A percentile compares a stretch with the other conserved stretches of the same genome.
phyloP scores from a whole-genome alignment of 2,888 invertebrate species.

The Ecliptopera silaceata region DNA sequence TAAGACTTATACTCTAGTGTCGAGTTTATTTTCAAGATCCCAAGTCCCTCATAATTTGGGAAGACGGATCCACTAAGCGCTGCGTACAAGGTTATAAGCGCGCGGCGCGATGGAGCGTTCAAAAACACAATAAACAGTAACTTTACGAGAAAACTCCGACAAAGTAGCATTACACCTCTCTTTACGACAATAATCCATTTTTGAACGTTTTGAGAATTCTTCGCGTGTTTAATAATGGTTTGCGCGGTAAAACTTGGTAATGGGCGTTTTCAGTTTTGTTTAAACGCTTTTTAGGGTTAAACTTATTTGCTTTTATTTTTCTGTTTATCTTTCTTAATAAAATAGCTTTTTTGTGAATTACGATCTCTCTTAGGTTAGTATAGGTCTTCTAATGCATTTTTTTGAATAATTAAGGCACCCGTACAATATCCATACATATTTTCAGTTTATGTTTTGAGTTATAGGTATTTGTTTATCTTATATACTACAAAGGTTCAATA shows the following conservation, averaged over 20 bases:
- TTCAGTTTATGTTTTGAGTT: too few relatives aligned
- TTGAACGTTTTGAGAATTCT: conserved; percentile 62
- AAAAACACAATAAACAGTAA: conserved; percentile 67
- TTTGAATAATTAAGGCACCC: too few relatives aligned
- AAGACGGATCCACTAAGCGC: conserved; percentile 22
- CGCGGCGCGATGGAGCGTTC: conserved; percentile 49
- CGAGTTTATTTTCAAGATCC: not conserved
- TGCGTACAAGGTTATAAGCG: conserved; percentile 39
- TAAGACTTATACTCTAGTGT: not conserved
- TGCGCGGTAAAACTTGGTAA: conserved; percentile 35
- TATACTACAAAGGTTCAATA: too few relatives aligned
- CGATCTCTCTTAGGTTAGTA: too few relatives aligned
- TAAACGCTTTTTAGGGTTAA: conserved; percentile 10
- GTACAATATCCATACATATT: too few relatives aligned
- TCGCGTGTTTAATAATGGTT: conserved; percentile 42
- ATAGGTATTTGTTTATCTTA: too few relatives aligned
- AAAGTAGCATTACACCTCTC: conserved; percentile 53
- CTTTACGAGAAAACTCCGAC: conserved; percentile 57
- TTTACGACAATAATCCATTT: conserved; percentile 74
- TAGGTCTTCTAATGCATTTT: too few relatives aligned
- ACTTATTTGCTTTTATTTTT: not conserved
- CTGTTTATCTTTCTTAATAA: not conserved
- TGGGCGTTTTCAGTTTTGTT: conserved; percentile 10
- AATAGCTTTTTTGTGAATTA: not conserved
- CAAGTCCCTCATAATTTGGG: conserved; percentile 11